phyloP scores from a whole-genome alignment of 2,113 vertebrate genomes.

The Apodemus speciosus region DNA sequence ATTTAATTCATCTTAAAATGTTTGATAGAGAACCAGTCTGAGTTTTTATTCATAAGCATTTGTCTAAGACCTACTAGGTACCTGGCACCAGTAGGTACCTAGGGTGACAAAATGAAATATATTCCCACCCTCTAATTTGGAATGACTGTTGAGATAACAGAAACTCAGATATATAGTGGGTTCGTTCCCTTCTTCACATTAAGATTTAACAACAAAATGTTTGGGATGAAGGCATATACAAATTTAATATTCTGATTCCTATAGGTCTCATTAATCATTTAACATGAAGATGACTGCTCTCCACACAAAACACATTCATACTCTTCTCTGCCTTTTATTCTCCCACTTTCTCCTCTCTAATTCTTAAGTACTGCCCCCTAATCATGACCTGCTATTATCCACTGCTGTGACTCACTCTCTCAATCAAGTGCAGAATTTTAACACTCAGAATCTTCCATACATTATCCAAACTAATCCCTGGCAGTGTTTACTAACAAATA shows the following conservation, averaged over 20 bases:
- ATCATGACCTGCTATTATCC: neutral
- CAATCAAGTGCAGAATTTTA: neutral
- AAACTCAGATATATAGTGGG: neutral
- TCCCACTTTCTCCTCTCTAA: neutral
- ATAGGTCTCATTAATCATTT: neutral
- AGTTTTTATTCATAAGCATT: neutral
- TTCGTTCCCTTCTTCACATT: neutral
- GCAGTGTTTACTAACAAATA: neutral
- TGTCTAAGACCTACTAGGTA: neutral
- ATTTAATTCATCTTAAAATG: neutral
- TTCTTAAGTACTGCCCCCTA: neutral
- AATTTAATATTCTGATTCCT: constrained; percentile 7
- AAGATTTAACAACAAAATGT: neutral
- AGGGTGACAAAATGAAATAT: neutral
- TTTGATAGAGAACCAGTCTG: neutral
- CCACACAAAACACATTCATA: too few relatives aligned
- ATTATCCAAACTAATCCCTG: neutral
- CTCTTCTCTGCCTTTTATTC: neutral
- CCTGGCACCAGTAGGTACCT: neutral
- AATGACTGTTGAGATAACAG: neutral
- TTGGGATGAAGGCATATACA: neutral
- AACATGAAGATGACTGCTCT: neutral
- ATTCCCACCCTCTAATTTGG: neutral
- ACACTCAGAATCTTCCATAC: neutral
- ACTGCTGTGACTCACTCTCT: neutral